A percentile compares a stretch with the other conserved stretches of the same genome.
Evolutionary conservation across 2,888 invertebrate genomes (phyloP).

Genomic region (Orgyia antiqua): DNA sequence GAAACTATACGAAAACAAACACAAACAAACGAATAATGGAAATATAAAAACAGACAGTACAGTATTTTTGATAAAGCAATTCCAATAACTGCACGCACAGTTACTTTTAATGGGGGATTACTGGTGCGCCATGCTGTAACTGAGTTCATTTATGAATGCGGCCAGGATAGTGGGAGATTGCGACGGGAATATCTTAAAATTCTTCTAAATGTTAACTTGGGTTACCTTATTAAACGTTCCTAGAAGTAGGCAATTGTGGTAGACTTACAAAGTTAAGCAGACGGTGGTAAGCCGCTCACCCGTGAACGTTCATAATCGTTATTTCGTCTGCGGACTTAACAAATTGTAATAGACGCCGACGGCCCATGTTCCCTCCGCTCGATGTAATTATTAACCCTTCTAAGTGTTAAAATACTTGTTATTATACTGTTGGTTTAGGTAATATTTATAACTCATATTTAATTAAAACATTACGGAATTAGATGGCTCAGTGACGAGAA

Average conservation of each 20-base stretch:
- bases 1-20: conserved; percentile 14
- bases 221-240: conserved; percentile 62
- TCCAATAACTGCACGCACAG: conserved; percentile 61
- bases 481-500: no score
- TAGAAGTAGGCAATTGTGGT: conserved; percentile 67
- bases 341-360: conserved; percentile 50
- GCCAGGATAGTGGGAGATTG: conserved; percentile 22
- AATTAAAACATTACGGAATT: background rate
- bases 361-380: conserved; percentile 29
- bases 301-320: conserved; percentile 65
- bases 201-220: conserved; percentile 47
- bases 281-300: conserved; percentile 54
- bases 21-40: conserved; percentile 32
- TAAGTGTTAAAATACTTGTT: conserved; percentile 18
- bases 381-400: conserved; percentile 31
- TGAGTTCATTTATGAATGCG: conserved; percentile 43
- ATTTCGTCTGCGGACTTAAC: conserved; percentile 75
- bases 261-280: conserved; percentile 73
- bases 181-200: conserved; percentile 54
- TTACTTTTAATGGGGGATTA: conserved; percentile 68
- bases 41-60: conserved; percentile 41
- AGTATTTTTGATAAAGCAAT: conserved; percentile 57
- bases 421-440: conserved; percentile 9
- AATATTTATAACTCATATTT: background rate
- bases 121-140: conserved; percentile 40